These are phyloP conservation scores for Nymphalis c-album DNA, from an alignment of 2,888 invertebrate genomes.

Conservation along the genomic window DNA sequence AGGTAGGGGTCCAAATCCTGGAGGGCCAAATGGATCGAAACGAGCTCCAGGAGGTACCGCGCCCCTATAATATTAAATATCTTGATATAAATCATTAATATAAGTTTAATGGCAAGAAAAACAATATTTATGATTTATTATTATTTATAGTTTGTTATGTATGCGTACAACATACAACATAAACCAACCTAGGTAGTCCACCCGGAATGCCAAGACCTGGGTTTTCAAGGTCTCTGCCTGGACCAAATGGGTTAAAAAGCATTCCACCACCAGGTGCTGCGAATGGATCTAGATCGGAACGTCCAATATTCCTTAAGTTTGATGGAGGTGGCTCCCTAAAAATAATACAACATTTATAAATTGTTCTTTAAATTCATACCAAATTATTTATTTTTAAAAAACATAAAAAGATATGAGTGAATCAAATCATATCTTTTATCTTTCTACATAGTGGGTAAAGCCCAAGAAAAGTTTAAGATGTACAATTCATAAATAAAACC, in stretches of 20 bases:
- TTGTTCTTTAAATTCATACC: too few species aligned
- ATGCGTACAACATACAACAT: background rate
- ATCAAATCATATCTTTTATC: too few species aligned
- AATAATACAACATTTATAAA: conserved; percentile 2
- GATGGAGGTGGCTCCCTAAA: conserved; percentile 65
- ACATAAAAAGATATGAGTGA: too few species aligned
- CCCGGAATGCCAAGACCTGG: conserved; percentile 81
- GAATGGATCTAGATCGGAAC: conserved; percentile 90
- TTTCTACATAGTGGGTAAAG: too few species aligned
- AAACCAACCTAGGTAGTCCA: conserved; percentile 83
- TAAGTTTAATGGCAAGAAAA: too few species aligned
- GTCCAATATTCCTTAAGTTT: conserved; percentile 81
- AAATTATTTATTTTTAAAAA: too few species aligned
- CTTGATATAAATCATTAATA: background rate
- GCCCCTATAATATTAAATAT: conserved; percentile 64
- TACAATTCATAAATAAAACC: background rate
- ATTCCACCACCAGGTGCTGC: conserved; percentile 85
- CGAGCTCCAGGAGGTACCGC: conserved; percentile 88
- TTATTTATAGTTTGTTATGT: too few species aligned
- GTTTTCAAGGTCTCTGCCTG: conserved; percentile 67
- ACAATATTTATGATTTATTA: too few species aligned
- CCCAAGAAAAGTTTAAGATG: too few species aligned
- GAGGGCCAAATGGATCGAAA: conserved; percentile 91
- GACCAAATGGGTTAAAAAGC: conserved; percentile 86
- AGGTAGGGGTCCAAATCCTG: conserved; percentile 76